Evolutionary conservation across 2,797 vertebrate species (phyloP), one percentile per base, ranked within the genome.

Genomic region (Numenius phaeopus): DNA sequence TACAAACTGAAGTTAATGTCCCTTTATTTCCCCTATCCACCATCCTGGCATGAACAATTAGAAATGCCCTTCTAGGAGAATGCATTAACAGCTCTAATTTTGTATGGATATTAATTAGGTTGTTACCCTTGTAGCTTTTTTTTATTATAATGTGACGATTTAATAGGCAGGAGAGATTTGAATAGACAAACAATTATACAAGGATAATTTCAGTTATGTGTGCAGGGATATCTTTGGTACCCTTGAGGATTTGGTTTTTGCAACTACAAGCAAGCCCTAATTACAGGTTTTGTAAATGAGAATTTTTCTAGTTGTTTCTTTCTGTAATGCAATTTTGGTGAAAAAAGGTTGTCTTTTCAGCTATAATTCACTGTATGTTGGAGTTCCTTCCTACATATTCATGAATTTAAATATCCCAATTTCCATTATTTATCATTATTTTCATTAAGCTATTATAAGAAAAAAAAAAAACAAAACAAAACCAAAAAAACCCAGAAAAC

Each of bases 61-160:
- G 18, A 90, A 94, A 81, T 81, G 2, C 1, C 7, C 19, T 70
- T 86, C 61, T 78, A 64, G 69, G 22, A 70, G 2, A 85, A 77
- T 29, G 19, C 9, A 73, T 70, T 91, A 93, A n/a, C 17, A 50
- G 8, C 23, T 83, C 32, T 65, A 65, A 78, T 87, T 84, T 61
- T 5, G 0, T 55, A 50, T 55, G n/a, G 32, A 57, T 89, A 72
- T 79, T 94, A 94, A 90, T 94, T 90, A 94, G 52, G 26, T 81
- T 50, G 18, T 83, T 88, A 34, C 24, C 11, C 27, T 76, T 84
- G 22, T 50, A 83, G 17, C 1, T 64, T 50, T 91, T 91, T 47
- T 77, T 86, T 70, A 80, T 82, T 92, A 46, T 72, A 92, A 79
- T 46, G 32, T 79, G 50, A 84, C 75, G 83, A 83, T 94, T 93